Conservation (phyloP, 2,888 invertebrate genomes). For the Drosophila fungiperda region DNA sequence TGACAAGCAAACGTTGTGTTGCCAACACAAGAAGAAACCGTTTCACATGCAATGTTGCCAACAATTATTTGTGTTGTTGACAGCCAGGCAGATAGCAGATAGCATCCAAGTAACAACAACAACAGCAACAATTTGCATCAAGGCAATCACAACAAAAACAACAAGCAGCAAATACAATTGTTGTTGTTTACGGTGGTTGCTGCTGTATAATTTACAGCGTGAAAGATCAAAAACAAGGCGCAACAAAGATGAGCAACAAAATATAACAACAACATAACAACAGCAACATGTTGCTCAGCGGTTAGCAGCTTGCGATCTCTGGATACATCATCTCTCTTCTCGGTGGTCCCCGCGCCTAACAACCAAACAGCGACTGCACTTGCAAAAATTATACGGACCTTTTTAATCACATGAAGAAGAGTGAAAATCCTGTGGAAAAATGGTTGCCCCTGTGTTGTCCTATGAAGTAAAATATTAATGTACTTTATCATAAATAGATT, state of each 20-base stretch:
- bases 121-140: conserved; percentile 55
- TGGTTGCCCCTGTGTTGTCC: too few species aligned
- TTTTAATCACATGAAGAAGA: not conserved
- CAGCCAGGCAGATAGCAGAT: conserved; percentile 66
- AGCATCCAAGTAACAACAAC: conserved; percentile 30
- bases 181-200: conserved; percentile 16
- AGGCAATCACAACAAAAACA: conserved; percentile 17
- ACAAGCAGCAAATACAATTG: conserved; percentile 16
- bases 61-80: conserved; percentile 66
- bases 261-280: conserved; percentile 10
- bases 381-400: not conserved
- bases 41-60: conserved; percentile 61
- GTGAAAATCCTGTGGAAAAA: not conserved
- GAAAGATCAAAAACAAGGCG: conserved; percentile 61
- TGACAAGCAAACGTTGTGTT: conserved; percentile 66
- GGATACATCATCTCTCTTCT: conserved; percentile 17
- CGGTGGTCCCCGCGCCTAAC: conserved; percentile 62
- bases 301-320: conserved; percentile 38
- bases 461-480: too few species aligned
- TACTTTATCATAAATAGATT: not conserved
- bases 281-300: conserved; percentile 61
- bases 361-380: conserved; percentile 7
- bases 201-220: conserved; percentile 59
- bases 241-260: conserved; percentile 58
- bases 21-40: conserved; percentile 57